Evolutionary conservation across 2,888 invertebrate species (phyloP).

Genomic region (Galeopsomyia nigrocyanea): DNA sequence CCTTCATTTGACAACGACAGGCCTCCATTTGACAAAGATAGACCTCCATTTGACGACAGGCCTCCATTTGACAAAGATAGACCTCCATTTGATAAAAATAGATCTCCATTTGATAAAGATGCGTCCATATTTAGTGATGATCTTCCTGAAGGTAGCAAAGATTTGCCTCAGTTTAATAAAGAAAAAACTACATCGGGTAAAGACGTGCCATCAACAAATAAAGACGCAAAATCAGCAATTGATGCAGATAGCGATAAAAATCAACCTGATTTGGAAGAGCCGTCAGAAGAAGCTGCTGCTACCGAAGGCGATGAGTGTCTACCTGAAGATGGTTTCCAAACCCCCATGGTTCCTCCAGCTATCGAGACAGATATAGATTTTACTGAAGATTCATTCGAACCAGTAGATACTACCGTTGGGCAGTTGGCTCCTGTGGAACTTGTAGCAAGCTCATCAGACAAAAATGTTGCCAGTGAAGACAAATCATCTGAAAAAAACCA

Average conservation of each 20-base stretch:
- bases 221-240: no score
- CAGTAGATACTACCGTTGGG: background rate
- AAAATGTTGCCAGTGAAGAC: slow-evolving; percentile 1
- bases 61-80: background rate
- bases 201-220: no score
- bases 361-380: slow-evolving; percentile 12
- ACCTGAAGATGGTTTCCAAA: no score
- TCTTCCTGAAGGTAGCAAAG: no score
- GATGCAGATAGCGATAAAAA: no score
- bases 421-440: background rate
- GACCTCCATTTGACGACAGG: background rate
- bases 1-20: slow-evolving; percentile 24
- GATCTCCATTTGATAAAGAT: no score
- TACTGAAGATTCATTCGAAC: slow-evolving; percentile 21
- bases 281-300: background rate
- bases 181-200: no score
- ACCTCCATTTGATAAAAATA: no score
- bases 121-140: no score
- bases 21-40: background rate
- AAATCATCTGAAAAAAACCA: background rate
- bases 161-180: no score
- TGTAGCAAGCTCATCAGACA: background rate
- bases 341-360: no score
- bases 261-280: no score
- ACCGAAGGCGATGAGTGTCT: background rate